These are phyloP conservation scores for Tenebrio molitor DNA, from an alignment of 1,140 invertebrate species.

Conservation along the genomic window DNA sequence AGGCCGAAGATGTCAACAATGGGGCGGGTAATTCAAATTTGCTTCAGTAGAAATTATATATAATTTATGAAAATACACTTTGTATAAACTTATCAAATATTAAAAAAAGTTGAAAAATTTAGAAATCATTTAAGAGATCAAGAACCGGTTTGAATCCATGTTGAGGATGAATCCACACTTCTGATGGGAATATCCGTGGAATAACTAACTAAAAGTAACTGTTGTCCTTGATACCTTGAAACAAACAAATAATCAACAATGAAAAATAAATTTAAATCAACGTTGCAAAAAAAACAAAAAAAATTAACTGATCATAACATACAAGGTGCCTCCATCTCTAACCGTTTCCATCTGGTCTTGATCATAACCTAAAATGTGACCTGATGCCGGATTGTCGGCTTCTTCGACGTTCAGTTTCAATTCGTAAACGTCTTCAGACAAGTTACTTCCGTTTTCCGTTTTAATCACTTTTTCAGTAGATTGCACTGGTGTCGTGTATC, in stretches of 20 bases:
- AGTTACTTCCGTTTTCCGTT: conserved; percentile 37
- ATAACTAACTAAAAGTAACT: conserved; percentile 44
- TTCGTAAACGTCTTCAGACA: conserved; percentile 52
- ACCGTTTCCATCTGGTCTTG: conserved; percentile 52
- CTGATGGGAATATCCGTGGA: conserved; percentile 19
- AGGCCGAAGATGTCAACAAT: too few relatives aligned
- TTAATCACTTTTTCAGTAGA: conserved; percentile 32
- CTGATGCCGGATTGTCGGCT: conserved; percentile 43
- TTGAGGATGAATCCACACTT: conserved; percentile 25
- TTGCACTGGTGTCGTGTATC: background rate
- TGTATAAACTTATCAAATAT: background rate
- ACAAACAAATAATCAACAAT: conserved; percentile 32
- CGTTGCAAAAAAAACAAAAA: background rate
- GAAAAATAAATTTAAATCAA: conserved; percentile 12
- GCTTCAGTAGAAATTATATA: background rate
- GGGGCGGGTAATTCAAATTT: background rate
- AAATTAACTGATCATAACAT: conserved; percentile 56
- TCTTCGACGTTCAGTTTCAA: conserved; percentile 49
- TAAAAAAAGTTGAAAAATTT: background rate
- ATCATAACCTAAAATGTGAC: conserved; percentile 51
- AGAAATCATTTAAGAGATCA: conserved; percentile 9
- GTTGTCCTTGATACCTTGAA: conserved; percentile 42
- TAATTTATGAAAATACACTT: conserved; percentile 3
- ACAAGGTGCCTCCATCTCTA: conserved; percentile 55
- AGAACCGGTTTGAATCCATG: conserved; percentile 42